A percentile compares a stretch with the other conserved stretches of the same genome.
Conservation (phyloP, 1,140 invertebrate species). For the Microplitis demolitor region DNA sequence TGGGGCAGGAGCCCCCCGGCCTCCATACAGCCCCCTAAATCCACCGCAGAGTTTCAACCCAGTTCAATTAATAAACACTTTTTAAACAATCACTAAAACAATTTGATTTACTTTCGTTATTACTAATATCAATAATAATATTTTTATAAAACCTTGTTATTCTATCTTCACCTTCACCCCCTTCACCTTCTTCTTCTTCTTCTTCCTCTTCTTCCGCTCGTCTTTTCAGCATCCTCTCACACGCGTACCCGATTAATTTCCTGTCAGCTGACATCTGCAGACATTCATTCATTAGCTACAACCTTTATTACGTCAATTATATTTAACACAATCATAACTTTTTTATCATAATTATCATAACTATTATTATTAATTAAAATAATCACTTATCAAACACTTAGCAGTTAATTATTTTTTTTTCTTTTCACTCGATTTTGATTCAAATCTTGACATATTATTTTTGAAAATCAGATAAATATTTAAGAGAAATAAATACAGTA, state of each 20-base stretch:
- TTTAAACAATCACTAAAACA: neutral
- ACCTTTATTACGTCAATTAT: neutral
- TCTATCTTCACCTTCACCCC: slow-evolving; percentile 30
- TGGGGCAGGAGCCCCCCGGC: slow-evolving; percentile 72
- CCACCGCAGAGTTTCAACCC: slow-evolving; percentile 64
- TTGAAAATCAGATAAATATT: slow-evolving; percentile 7
- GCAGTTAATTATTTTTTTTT: no score
- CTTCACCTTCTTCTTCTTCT: slow-evolving; percentile 38
- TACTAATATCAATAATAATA: neutral
- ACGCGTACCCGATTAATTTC: slow-evolving; percentile 34
- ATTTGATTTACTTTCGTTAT: neutral
- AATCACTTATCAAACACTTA: no score
- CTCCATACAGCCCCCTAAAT: slow-evolving; percentile 69
- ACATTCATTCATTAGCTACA: slow-evolving; percentile 9
- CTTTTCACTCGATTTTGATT: no score
- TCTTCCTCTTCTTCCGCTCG: slow-evolving; percentile 32
- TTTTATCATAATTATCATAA: neutral
- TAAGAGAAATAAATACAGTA: slow-evolving; percentile 20
- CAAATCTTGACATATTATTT: neutral
- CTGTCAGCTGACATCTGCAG: slow-evolving; percentile 39
- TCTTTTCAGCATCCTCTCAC: slow-evolving; percentile 36
- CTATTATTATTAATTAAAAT: neutral
- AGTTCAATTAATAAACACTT: slow-evolving; percentile 52
- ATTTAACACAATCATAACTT: neutral
- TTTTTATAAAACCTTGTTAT: slow-evolving; percentile 22